Base-by-base conservation (phyloP, 2,888 invertebrate species). In the Eupithecia centaureata region DNA sequence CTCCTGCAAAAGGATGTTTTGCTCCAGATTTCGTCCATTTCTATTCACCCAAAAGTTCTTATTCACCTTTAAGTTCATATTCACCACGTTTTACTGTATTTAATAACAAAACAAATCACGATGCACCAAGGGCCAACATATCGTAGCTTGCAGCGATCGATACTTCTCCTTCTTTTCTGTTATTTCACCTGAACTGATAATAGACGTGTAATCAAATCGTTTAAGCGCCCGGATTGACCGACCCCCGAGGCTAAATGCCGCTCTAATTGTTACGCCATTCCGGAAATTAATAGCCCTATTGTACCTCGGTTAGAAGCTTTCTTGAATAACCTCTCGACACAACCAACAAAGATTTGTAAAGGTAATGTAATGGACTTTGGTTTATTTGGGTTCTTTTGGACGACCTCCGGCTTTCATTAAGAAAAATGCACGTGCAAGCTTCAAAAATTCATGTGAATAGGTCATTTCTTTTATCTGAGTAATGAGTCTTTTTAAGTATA, bases 191-290 rank as follows among this genome's bases (percentile, higher is more conserved):
- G 70, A 68, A 30, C 66, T 47, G 68, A 63, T 73, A 70, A 70
- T 63, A 63, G 67, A 59, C 63, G 52, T 70, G 63, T 66, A 72
- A 68, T 70, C 67, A 70, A 68, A 71, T 59, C 66, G 68, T 66
- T 63, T 66, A 68, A 69, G 61, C 70, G 64, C 57, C 60, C 61
- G 61, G 70, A 56, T 68, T 35, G 60, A 66, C 54, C 62, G 58
- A 47, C 63, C 56, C 56, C 32, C 54, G 68, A 68, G 70, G 73
- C 63, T 61, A 61, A 61, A 61, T 52, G 65, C 61, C 65, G 59
- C 38, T 61, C 63, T 68, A 68, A 68, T 73, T 69, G 73, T 69
- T 71, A 61, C 68, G 68, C 65, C 68, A 68, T 61, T 67, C 65
- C 66, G 68, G 68, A 72, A 70, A 65, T 70, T 51, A 65, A 65